Base-by-base conservation (phyloP, 2,888 invertebrate genomes). In the Onthophagus sagittarius region DNA sequence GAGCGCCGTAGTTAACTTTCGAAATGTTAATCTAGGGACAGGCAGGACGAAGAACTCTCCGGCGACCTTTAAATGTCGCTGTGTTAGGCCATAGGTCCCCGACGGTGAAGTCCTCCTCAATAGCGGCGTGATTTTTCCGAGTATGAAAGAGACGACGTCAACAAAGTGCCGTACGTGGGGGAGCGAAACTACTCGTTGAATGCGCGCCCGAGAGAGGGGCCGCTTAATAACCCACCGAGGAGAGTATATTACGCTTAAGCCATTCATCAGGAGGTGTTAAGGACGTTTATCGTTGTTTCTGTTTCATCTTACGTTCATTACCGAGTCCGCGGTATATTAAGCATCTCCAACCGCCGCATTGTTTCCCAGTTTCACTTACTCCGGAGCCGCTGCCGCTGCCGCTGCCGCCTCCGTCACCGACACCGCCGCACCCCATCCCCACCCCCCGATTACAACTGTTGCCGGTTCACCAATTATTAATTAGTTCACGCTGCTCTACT, bases 281-380 rank as follows among this genome's bases (percentile, higher is more conserved):
- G 82, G 83, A 82, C 83, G 82, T 83, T 83, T 83, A 83, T 84
- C 82, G 83, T 82, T 83, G 83, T 83, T 84, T 84, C 84, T 83
- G 84, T 84, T 84, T 83, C 83, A 83, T 83, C 84, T 83, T 82
- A 83, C 80, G 83, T 83, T 83, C 82, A 83, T 83, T 83, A 83
- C 82, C 81, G 81, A 78, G 78, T 80, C 81, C 79, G 81, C 80
- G 82, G 82, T 84, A 83, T 83, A 84, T 84, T 83, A 83, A 83
- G 82, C 80, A 83, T 82, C 81, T 83, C 83, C 77, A 79, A 80
- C 81, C 80, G 82, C 83, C 83, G 80, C 84, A 83, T 81, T 82
- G 82, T 82, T 82, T 75, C 71, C 70, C 70, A 72, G 70, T 72
- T 75, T 74, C 74, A 63, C 72, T 71, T 69, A 33, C 64, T 70